Conservation (phyloP, 2,113 vertebrate genomes). For the Mohoua ochrocephala region DNA sequence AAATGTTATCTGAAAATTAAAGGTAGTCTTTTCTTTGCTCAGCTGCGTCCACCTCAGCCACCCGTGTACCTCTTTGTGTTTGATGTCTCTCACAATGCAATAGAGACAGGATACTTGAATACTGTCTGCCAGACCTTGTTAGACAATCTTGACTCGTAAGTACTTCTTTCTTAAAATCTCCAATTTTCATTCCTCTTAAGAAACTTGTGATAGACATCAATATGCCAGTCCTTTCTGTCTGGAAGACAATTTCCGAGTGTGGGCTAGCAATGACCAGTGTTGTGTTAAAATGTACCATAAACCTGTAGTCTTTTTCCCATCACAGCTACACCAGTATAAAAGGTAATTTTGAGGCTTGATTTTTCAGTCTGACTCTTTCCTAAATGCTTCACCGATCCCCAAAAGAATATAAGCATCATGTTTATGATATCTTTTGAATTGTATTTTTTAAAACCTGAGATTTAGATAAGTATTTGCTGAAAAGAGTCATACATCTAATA, state of each 20-base stretch:
- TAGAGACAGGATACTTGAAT: slow-evolving; percentile 93
- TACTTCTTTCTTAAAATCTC: slow-evolving; percentile 11
- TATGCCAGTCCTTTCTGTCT: background rate
- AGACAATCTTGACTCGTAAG: slow-evolving; percentile 92
- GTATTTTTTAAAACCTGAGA: background rate
- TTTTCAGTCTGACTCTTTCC: background rate
- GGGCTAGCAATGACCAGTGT: background rate
- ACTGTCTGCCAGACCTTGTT: slow-evolving; percentile 90
- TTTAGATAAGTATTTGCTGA: background rate
- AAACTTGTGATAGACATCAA: background rate
- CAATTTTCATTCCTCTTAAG: background rate
- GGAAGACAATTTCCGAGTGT: background rate
- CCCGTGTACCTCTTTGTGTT: slow-evolving; percentile 95
- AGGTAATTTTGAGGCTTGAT: background rate
- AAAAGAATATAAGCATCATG: background rate
- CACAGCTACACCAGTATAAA: background rate
- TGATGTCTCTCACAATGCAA: slow-evolving; percentile 93
- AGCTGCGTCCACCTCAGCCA: slow-evolving; percentile 94
- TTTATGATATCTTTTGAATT: background rate
- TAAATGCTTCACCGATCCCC: background rate
- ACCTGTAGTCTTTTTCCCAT: background rate
- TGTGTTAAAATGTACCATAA: background rate
- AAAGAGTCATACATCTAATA: background rate
- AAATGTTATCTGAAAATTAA: background rate
- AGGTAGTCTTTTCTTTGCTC: background rate